A percentile compares a stretch with the other conserved stretches of the same genome.
phyloP scores from a whole-genome alignment of 1,140 invertebrate genomes.

The Arion vulgaris region DNA sequence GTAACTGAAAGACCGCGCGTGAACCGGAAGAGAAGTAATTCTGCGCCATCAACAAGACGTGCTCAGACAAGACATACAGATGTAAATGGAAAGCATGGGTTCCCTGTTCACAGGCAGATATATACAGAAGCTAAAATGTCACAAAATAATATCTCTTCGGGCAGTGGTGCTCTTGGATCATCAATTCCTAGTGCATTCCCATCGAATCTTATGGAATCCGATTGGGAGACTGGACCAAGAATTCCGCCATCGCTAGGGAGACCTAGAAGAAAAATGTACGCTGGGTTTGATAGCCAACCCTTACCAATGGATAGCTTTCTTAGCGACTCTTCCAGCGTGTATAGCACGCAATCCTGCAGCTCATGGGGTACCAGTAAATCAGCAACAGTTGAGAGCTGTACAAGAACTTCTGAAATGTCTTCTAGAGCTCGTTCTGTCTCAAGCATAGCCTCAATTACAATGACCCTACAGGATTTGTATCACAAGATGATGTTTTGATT shows the following conservation, averaged over 20 bases:
- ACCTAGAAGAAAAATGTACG: constrained; percentile 29
- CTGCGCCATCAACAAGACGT: background rate
- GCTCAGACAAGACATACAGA: background rate
- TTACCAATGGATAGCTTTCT: constrained; percentile 37
- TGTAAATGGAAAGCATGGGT: background rate
- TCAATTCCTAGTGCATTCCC: background rate
- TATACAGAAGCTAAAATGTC: background rate
- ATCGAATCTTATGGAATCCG: background rate
- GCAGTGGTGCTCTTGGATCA: background rate
- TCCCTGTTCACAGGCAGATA: background rate
- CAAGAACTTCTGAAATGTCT: background rate
- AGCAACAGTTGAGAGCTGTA: background rate
- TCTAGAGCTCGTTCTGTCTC: background rate
- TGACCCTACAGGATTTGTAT: background rate
- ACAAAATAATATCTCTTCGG: background rate
- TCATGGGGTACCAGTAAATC: constrained; percentile 15
- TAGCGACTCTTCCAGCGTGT: constrained; percentile 34
- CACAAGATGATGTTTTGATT: background rate
- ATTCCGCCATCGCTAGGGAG: constrained; percentile 24
- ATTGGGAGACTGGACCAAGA: background rate
- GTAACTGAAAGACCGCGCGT: background rate
- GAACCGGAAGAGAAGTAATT: background rate
- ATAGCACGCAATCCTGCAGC: constrained; percentile 10
- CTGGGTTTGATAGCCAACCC: constrained; percentile 37
- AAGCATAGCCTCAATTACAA: background rate